Base-by-base conservation (phyloP, 2,113 vertebrate genomes). In the Scortum barcoo region DNA sequence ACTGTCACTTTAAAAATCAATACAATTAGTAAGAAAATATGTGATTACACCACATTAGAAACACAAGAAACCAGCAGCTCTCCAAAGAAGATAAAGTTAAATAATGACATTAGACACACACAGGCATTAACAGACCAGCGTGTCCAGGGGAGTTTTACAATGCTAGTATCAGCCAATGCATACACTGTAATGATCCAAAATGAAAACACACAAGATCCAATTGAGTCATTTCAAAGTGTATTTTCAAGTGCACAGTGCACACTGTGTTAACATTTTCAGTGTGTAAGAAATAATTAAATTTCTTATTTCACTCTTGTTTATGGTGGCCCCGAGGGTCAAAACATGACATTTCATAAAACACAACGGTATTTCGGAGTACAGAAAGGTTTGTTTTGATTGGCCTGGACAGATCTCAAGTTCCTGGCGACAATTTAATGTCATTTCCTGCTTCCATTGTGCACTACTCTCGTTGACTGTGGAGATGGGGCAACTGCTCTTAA, bases 11-110 rank as follows among this genome's bases (percentile, higher is more conserved):
- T 65, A 36, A 56, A 72, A 87, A 79, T 17, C 19, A 22, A 24
- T 50, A 50, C 30, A 65, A 48, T 42, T 53, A 36, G 6, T 36
- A 36, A 36, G 20, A 76, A 76, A 63, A 66, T 26, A 22, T 28
- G 26, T 61, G 30, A 81, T 76, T 78, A 91, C 81, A 51, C 26
- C 56, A 83, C 30, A 57, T 54, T 74, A 19, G 58, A 33, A 78
- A 66, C 48, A 78, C 62, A 83, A 71, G 22, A 69, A 83, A 78
- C 56, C 50, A 75, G 88, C 86, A 92, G 89, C 88, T 88, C 71
- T 91, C 75, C 86, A 90, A 86, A n/a, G n/a, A n/a, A n/a, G n/a
- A n/a, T n/a, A n/a, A n/a, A 84, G 87, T 87, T 83, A 69, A 88
- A 82, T 78, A 70, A 65, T 70, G n/a, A 75, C 56, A 54, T 33